These are phyloP conservation scores for Sebastes alutus DNA, from an alignment of 2,797 vertebrate species.

Conservation along the genomic window DNA sequence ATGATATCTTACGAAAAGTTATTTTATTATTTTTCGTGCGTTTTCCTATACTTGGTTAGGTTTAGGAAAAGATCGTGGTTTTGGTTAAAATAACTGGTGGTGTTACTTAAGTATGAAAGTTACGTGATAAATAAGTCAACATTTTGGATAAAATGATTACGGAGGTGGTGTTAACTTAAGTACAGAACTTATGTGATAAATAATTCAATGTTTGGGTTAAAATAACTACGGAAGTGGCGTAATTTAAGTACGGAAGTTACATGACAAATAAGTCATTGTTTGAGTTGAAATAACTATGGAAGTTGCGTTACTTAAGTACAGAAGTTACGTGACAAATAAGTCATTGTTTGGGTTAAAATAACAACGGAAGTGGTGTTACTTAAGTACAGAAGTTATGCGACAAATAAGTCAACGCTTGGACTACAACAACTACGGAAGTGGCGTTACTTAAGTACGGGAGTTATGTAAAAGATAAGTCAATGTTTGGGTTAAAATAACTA, in stretches of 20 bases:
- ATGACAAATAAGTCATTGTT: background rate
- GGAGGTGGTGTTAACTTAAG: background rate
- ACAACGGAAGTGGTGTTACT: background rate
- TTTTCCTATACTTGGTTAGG: background rate
- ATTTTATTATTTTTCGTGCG: no score
- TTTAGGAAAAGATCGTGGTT: background rate
- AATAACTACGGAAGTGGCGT: background rate
- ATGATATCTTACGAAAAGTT: background rate
- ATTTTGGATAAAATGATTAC: fast-evolving
- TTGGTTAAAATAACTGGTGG: background rate
- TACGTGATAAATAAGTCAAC: no score
- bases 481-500: no score
- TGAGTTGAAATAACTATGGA: background rate
- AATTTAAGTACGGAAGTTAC: background rate
- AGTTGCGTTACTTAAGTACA: background rate
- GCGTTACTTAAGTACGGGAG: background rate
- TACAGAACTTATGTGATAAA: background rate
- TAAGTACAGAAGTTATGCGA: background rate
- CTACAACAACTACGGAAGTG: background rate
- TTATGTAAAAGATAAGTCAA: background rate
- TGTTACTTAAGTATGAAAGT: no score
- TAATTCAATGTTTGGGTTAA: background rate
- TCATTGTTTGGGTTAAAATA: background rate
- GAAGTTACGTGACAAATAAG: background rate
- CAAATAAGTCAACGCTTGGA: background rate